Base-by-base conservation (phyloP, 2,797 vertebrate genomes). In the Muscicapa striata region DNA sequence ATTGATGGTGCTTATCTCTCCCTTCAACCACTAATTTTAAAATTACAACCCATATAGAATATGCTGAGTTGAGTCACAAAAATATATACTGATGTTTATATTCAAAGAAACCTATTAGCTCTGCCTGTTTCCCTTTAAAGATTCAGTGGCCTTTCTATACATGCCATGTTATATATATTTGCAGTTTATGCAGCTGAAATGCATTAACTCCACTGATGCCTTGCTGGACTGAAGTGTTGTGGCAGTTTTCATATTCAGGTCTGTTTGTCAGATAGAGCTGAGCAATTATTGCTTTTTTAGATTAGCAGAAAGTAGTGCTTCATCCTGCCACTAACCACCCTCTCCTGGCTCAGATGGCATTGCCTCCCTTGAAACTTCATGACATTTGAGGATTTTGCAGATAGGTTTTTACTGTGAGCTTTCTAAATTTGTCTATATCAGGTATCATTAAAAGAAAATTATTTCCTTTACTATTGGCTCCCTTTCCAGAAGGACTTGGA, bases 41-140 rank as follows among this genome's bases (percentile, higher is more conserved):
- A 97, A 97, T 98, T 97, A 97, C 93, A 95, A 72, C 90, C 95
- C 81, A 90, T 96, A 96, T 82, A 95, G 93, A 96, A 97, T 96
- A 93, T 96, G 94, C 90, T 97, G 96, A 97, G 93, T 95, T 97
- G 96, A 96, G 90, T 94, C 96, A 94, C 91, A 20, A 96, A 97
- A 97, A 97, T 96, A 97, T 97, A 97, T 96, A 97, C 95, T 96
- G 96, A 92, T 95, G 93, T 96, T 97, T 96, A 98, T 95, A 94
- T 84, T 96, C 94, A 93, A 93, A 97, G 93, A 95, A 95, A 96
- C 92, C 94, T 89, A 91, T 97, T 95, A 96, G 86, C 84, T 95
- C 93, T 95, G 88, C 90, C 94, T 85, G 86, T 94, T 95, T 95
- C 84, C 89, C 91, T 95, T 95, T 96, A 95, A 95, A 95, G 95